These are phyloP conservation scores for Leucophenga varia DNA, from an alignment of 1,140 invertebrate genomes.

Conservation along the genomic window DNA sequence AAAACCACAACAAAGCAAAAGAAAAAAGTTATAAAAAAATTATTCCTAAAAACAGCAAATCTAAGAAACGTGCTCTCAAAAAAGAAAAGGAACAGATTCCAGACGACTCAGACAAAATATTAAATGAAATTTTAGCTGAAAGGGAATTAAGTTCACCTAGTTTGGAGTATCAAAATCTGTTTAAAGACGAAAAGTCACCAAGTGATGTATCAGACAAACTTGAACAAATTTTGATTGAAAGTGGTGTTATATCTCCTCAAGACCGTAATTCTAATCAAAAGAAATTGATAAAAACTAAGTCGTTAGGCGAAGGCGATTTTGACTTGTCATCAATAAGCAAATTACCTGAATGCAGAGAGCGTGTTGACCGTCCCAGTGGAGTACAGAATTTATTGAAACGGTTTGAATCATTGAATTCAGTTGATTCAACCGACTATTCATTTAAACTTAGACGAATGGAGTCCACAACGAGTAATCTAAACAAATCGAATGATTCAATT, in stretches of 20 bases:
- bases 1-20: conserved; percentile 29
- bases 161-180: conserved; percentile 43
- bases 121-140: conserved; percentile 44
- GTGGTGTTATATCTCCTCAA: too few species aligned
- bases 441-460: conserved; percentile 51
- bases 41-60: conserved; percentile 45
- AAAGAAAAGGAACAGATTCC: conserved; percentile 2
- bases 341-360: conserved; percentile 9
- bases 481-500: conserved; percentile 37
- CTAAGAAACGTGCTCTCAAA: conserved; percentile 29
- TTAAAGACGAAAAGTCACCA: conserved; percentile 48
- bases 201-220: conserved; percentile 53
- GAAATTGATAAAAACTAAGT: conserved; percentile 45
- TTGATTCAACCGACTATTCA: conserved; percentile 31
- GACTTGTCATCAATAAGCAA: conserved; percentile 13
- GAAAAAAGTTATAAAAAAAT: conserved; percentile 49
- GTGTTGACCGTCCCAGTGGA: conserved; percentile 27
- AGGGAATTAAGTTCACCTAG: conserved; percentile 40
- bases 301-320: conserved; percentile 44
- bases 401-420: conserved; percentile 48
- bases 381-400: conserved; percentile 47
- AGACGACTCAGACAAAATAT: conserved; percentile 41
- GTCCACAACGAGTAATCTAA: conserved; percentile 44
- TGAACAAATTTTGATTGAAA: conserved; percentile 45
- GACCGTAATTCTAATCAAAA: too few species aligned